A percentile compares a stretch with the other conserved stretches of the same genome.
phyloP scores from a whole-genome alignment of 53 echinoderm and acorn worm genomes.

The Holothuria scabra region DNA sequence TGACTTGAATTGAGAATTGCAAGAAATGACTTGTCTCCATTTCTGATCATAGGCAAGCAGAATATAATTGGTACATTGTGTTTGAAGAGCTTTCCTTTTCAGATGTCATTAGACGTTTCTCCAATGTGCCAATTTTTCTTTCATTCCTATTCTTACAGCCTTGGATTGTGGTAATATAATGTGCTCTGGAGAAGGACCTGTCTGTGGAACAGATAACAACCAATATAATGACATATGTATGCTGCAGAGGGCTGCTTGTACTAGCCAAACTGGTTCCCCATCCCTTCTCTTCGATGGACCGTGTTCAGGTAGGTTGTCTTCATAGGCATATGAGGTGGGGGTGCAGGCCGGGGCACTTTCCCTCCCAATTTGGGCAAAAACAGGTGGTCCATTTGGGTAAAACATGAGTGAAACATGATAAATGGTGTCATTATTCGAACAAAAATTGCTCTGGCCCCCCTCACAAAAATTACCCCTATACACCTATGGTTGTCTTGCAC shows the following conservation, averaged over 20 bases:
- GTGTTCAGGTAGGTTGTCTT: background rate
- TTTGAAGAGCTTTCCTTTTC: background rate
- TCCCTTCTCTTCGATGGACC: background rate
- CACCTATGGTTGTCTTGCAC: too few species aligned
- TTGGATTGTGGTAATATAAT: background rate
- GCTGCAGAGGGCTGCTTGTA: background rate
- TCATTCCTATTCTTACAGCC: background rate
- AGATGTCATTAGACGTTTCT: too few species aligned
- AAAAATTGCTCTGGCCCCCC: too few species aligned
- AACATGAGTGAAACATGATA: too few species aligned
- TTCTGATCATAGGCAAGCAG: background rate
- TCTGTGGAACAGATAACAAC: conserved; percentile 1
- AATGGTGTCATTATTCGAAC: too few species aligned
- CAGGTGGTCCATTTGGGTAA: too few species aligned
- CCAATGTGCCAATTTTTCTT: too few species aligned
- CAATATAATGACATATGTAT: background rate
- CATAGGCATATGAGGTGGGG: background rate
- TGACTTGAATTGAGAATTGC: too few species aligned
- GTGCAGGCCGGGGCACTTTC: too few species aligned
- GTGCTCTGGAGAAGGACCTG: background rate
- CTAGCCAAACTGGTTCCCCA: background rate
- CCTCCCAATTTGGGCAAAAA: too few species aligned
- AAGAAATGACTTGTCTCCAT: too few species aligned
- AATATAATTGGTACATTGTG: background rate
- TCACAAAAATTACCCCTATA: too few species aligned